Base-by-base conservation (phyloP, 2,113 vertebrate species). In the Coryphaenoides rupestris region DNA sequence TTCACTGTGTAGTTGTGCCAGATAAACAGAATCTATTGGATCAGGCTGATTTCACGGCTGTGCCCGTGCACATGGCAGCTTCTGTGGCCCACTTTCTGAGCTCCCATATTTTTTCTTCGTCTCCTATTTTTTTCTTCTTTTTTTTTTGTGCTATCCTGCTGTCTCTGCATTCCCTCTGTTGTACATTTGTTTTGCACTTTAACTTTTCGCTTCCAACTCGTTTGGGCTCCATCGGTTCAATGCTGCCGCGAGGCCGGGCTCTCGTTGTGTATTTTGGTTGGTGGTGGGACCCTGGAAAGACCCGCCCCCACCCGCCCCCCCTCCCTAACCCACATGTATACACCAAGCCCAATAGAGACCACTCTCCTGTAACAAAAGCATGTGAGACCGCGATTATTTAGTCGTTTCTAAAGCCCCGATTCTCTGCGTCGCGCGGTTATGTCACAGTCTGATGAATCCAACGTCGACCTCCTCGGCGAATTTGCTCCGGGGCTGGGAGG, bases 11-110 rank as follows among this genome's bases (percentile, higher is more conserved):
- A 80, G 80, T 75, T 50, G 78, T 83, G 90, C 89, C 89, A 90
- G 89, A 89, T 80, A 87, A 88, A 89, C 88, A 87, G 79, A 89
- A 90, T 90, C 88, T 87, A 91, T 86, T 87, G 86, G 90, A 91
- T 89, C 86, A 84, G 85, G 83, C 84, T 79, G 81, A 89, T 89
- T 88, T 90, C 87, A 84, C 83, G 78, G 84, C 89, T 84, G 84
- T 78, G 69, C 85, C 81, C 81, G 82, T 80, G 85, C 90, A 90
- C 82, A 86, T 87, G 86, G 80, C 82, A 5, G 65, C 83, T 83
- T 85, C 79, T 75, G 71, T 82, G 81, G 75, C 84, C 76, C 79
- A 84, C 74, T 87, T 84, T 85, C 72, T 62, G 65, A 81, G 82
- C 72, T 62, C 52, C 71, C 67, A 19, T 3, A 47, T 57, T 66